These are phyloP conservation scores for Amazona vittata DNA, from an alignment of 2,113 vertebrate species.

Conservation along the genomic window DNA sequence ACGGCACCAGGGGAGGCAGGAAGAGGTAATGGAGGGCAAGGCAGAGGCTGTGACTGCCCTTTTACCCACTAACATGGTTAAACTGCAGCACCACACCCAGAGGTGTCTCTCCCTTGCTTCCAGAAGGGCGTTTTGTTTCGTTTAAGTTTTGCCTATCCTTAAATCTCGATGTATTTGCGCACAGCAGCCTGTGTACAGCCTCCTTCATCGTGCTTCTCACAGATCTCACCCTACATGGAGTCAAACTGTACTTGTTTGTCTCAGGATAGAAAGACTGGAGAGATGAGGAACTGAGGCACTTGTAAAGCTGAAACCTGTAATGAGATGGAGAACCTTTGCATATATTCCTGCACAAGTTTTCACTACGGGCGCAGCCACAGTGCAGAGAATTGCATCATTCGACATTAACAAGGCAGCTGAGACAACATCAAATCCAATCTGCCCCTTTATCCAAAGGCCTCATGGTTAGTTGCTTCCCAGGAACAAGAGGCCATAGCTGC, in stretches of 20 bases:
- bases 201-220: fast-evolving
- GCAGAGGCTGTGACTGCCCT: background rate
- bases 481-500: background rate
- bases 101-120: background rate
- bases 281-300: background rate
- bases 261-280: background rate
- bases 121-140: background rate
- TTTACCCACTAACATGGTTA: background rate
- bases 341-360: background rate
- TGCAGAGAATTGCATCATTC: background rate
- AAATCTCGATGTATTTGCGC: background rate
- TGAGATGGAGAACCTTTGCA: background rate
- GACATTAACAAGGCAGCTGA: background rate
- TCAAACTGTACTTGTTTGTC: background rate
- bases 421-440: background rate
- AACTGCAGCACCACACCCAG: background rate
- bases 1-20: background rate
- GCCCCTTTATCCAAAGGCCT: background rate
- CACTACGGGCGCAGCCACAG: background rate
- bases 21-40: background rate
- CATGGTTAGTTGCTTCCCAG: background rate
- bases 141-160: background rate
- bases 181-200: background rate
- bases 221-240: background rate
- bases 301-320: background rate